Percentiles rank a stretch among this genome's conserved stretches.
These are phyloP conservation scores for Tenualosa ilisha DNA, from an alignment of 2,797 vertebrate genomes.

Conservation along the genomic window DNA sequence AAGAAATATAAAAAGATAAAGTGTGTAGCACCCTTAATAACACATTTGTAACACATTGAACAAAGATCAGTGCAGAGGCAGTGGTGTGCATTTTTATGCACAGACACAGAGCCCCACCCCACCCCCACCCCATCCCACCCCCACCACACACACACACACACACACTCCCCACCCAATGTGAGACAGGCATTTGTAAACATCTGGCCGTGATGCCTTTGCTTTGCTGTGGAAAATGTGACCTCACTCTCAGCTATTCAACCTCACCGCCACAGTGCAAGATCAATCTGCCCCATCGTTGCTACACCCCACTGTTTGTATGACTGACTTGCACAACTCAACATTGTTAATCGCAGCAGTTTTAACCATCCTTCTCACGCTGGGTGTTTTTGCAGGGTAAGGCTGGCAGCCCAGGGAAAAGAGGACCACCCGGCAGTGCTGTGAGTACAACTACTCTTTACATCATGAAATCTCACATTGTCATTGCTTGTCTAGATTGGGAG, in stretches of 20 bases:
- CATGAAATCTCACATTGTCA: background rate
- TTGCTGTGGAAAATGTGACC: constrained; percentile 17
- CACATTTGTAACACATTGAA: background rate
- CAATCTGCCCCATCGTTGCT: background rate
- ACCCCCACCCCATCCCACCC: background rate
- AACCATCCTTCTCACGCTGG: constrained; percentile 42
- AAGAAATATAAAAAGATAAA: background rate
- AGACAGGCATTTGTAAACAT: constrained; percentile 20
- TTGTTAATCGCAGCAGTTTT: background rate
- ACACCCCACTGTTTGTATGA: background rate
- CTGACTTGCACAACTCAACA: background rate
- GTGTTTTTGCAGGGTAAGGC: constrained; percentile 82
- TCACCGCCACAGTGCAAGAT: background rate
- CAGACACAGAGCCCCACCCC: background rate
- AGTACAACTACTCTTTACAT: constrained; percentile 59
- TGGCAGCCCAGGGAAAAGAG: constrained; percentile 87
- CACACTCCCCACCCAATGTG: background rate
- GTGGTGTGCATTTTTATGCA: background rate
- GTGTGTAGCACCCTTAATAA: background rate
- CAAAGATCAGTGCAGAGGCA: background rate
- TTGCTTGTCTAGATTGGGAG: background rate
- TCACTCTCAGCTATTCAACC: constrained; percentile 9
- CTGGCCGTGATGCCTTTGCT: background rate
- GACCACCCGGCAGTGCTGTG: constrained; percentile 81
- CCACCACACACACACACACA: background rate